phyloP scores from a whole-genome alignment of 2,797 vertebrate species.

The Melanogrammus aeglefinus region DNA sequence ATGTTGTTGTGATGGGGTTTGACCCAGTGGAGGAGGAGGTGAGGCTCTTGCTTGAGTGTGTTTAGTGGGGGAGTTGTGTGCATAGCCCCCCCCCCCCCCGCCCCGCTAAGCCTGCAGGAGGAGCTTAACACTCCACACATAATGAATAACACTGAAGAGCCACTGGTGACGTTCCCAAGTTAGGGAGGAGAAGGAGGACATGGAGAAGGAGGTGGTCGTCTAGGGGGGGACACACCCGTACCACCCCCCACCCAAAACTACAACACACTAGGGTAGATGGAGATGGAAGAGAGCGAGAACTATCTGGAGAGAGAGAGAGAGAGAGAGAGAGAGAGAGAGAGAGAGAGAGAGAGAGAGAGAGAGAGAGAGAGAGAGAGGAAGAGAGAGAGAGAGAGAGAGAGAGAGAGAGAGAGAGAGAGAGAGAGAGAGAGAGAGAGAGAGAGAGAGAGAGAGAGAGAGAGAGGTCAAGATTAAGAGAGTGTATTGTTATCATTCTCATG shows the following conservation, averaged over 20 bases:
- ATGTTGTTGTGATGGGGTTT: too few relatives aligned
- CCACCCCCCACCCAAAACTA: not conserved
- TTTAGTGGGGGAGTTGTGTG: slow-evolving; percentile 49
- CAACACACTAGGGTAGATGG: not conserved
- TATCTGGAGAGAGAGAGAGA: too few relatives aligned
- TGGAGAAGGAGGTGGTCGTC: slow-evolving; percentile 33
- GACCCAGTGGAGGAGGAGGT: not conserved
- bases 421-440: slow-evolving; percentile 45
- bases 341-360: slow-evolving; percentile 38
- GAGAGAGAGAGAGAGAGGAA: slow-evolving; percentile 20
- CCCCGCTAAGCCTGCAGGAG: slow-evolving; percentile 53
- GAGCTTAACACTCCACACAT: slow-evolving; percentile 72
- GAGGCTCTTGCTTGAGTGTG: slow-evolving; percentile 57
- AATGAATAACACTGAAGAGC: slow-evolving; percentile 63
- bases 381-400: slow-evolving; percentile 42
- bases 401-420: slow-evolving; percentile 31
- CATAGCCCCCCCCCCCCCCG: slow-evolving; percentile 47
- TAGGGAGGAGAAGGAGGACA: slow-evolving; percentile 56
- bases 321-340: too few relatives aligned
- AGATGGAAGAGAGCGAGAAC: not conserved
- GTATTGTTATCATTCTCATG: too few relatives aligned
- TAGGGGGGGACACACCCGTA: not conserved
- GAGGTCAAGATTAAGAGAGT: too few relatives aligned
- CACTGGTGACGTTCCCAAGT: slow-evolving; percentile 69
- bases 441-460: slow-evolving; percentile 57